Base-by-base conservation (phyloP, 2,113 vertebrate species). In the Nycticryphes semicollaris region DNA sequence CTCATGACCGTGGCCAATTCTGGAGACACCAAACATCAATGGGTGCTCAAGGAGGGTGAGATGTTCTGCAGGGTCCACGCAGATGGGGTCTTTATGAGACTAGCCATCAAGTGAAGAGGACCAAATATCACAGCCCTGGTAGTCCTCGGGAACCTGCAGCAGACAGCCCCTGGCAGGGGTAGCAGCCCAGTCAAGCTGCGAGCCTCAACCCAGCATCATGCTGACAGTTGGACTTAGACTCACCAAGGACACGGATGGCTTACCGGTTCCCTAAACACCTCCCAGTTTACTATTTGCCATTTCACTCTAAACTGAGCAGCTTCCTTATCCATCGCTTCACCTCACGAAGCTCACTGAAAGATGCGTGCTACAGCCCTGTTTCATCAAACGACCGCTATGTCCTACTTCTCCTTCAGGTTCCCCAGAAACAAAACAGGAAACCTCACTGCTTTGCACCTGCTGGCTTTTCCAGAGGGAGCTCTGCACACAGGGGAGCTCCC, bases 351-450 rank as follows among this genome's bases (percentile, higher is more conserved):
- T 30, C 23, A 21, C 19, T 15, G 63, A 50, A 70, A 85, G 25
- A 19, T 15, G 11, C 0, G 0, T 37, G 45, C 25, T 41, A 59
- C 30, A 41, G 47, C n/a, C 43, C 37, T 0, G 7, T 33, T 87
- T 56, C 3, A 1, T 16, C 35, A 39, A 63, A 22, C 0, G 0
- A 43, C 35, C 9, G 0, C 1, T 9, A 20, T 1, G 9, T 72
- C n/a, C 31, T 30, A 27, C 60, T 78, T 87, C 66, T 51, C 47
- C 53, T 69, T 68, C 47, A 7, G 19, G 48, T 13, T 83, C 17
- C 27, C 39, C 13, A 68, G 66, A 82, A 86, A 35, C 25, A 28
- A 17, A 72, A 12, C 35, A n/a, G 64, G 18, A 41, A 59, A 69
- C 27, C 14, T n/a, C 37, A 43, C 14, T 0, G 0, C 37, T 37